These are phyloP conservation scores for Cygnus olor DNA, from an alignment of 2,797 vertebrate species.

Conservation along the genomic window DNA sequence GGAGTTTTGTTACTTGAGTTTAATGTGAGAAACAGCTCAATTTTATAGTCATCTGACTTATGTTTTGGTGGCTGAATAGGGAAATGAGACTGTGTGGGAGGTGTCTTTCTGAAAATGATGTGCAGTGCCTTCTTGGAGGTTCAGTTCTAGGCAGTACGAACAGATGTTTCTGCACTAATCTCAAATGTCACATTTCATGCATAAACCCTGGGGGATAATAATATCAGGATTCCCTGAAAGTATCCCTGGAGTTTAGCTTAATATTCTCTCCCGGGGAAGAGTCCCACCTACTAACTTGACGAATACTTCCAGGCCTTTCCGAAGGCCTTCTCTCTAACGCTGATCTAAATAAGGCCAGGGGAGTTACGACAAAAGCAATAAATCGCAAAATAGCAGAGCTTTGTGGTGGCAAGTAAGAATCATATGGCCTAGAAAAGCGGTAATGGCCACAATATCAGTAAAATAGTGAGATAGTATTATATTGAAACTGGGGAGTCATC, in stretches of 20 bases:
- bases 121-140: neutral
- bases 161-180: conserved; percentile 51
- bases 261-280: conserved; percentile 4
- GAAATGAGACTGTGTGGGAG: neutral
- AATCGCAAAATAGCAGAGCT: neutral
- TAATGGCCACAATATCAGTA: neutral
- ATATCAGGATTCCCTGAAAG: conserved; percentile 4
- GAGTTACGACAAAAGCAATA: neutral
- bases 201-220: conserved; percentile 25
- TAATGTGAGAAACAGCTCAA: neutral
- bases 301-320: neutral
- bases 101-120: neutral
- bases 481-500: neutral
- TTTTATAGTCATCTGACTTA: neutral
- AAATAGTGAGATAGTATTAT: neutral
- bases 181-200: conserved; percentile 53
- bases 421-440: neutral
- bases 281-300: conserved; percentile 9
- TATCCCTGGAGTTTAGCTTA: conserved; percentile 10
- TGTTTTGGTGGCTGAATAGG: neutral
- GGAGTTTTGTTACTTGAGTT: neutral
- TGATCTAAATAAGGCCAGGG: neutral
- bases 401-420: neutral
- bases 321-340: neutral
- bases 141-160: neutral